Conservation (phyloP, 2,888 invertebrate genomes). For the Nephrotoma guestfalica region DNA sequence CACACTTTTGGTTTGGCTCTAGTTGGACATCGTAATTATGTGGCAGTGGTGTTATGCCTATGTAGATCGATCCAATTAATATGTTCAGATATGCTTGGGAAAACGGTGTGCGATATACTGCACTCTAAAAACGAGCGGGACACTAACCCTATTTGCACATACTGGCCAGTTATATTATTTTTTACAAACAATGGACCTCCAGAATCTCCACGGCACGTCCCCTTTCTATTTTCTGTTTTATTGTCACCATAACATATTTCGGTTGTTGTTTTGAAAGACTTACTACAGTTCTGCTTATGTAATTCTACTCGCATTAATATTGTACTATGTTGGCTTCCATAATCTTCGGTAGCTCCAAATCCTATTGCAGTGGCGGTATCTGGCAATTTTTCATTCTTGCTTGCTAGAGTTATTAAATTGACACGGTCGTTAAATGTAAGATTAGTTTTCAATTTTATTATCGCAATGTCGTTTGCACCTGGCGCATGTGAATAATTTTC, state of each 20-base stretch:
- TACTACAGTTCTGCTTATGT: not conserved
- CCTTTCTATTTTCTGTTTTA: not conserved
- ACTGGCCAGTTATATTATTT: not conserved
- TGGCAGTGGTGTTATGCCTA: not conserved
- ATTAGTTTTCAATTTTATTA: not conserved
- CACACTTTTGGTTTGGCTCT: too few relatives aligned
- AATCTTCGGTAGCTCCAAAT: not conserved
- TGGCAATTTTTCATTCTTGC: not conserved
- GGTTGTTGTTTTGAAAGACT: not conserved
- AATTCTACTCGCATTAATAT: not conserved
- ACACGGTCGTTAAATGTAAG: not conserved
- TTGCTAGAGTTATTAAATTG: not conserved
- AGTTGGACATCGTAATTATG: too few relatives aligned
- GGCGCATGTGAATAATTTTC: not conserved
- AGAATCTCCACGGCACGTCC: not conserved
- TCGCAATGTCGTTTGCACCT: not conserved
- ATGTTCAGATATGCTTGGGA: not conserved
- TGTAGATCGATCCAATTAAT: not conserved
- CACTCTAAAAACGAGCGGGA: not conserved
- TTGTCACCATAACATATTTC: not conserved
- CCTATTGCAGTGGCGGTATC: not conserved
- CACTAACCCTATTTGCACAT: not conserved
- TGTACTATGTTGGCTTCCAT: not conserved
- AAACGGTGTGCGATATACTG: not conserved
- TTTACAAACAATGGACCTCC: not conserved